These are phyloP conservation scores for Sardinella longiceps DNA, from an alignment of 2,797 vertebrate genomes.

Conservation along the genomic window DNA sequence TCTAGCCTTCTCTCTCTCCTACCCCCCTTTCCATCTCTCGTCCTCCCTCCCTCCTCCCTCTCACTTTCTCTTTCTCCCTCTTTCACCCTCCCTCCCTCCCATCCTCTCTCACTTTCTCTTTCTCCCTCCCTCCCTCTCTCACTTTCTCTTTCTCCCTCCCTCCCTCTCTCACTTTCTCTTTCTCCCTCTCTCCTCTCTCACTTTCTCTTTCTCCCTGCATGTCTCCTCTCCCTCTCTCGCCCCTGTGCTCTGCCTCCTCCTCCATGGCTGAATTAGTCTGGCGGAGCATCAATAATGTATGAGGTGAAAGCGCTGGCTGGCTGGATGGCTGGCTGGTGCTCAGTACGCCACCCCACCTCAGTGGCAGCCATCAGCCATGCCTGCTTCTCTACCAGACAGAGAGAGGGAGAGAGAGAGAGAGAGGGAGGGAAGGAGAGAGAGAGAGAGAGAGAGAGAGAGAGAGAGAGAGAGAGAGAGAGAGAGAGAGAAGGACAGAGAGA, in stretches of 20 bases:
- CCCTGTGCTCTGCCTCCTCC: not conserved
- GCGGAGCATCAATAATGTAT: conserved; percentile 27
- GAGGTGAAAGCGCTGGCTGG: conserved; percentile 26
- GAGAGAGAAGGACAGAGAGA: too few relatives aligned
- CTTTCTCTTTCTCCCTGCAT: not conserved
- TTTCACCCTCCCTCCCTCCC: not conserved
- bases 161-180: not conserved
- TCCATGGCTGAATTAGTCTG: conserved; percentile 24
- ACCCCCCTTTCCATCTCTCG: too few relatives aligned
- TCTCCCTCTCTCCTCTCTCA: not conserved
- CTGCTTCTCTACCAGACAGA: not conserved
- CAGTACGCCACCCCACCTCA: not conserved
- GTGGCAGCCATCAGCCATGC: not conserved
- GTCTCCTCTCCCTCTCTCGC: not conserved
- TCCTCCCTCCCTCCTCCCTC: not conserved
- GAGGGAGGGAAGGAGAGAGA: too few relatives aligned
- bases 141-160: not conserved
- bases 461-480: too few relatives aligned
- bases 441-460: too few relatives aligned
- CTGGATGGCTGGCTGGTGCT: conserved; percentile 3
- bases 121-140: not conserved
- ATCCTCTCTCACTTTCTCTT: not conserved
- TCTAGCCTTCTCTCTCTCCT: not conserved
- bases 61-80: not conserved
- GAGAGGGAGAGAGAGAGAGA: too few relatives aligned